Evolutionary conservation across 2,797 vertebrate species (phyloP).

Genomic region (Denticeps clupeoides): DNA sequence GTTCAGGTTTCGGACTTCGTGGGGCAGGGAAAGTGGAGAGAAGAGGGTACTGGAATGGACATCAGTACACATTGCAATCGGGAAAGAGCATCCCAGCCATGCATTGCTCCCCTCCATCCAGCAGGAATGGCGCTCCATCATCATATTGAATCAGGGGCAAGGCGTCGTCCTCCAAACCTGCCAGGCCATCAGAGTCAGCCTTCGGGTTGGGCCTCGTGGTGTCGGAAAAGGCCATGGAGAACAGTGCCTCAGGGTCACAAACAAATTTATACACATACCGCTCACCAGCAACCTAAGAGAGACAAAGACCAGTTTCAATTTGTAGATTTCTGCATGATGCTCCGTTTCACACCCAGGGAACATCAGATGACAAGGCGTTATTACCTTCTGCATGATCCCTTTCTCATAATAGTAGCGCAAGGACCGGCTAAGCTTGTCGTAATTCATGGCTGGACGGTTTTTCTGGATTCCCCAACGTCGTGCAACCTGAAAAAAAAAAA

Average conservation of each 20-base stretch:
- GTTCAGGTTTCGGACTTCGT: slow-evolving; percentile 42
- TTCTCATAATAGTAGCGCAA: slow-evolving; percentile 91
- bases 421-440: slow-evolving; percentile 91
- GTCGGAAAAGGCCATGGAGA: slow-evolving; percentile 94
- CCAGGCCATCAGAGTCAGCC: slow-evolving; percentile 71
- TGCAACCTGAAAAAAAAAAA: slow-evolving; percentile 63
- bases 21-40: too few species aligned
- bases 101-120: slow-evolving; percentile 75
- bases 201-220: slow-evolving; percentile 90
- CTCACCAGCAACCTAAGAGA: slow-evolving; percentile 80
- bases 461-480: slow-evolving; percentile 96
- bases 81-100: slow-evolving; percentile 65
- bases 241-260: slow-evolving; percentile 88
- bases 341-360: too few species aligned
- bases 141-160: slow-evolving; percentile 86
- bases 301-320: background rate
- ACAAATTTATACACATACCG: slow-evolving; percentile 96
- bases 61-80: slow-evolving; percentile 80
- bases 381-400: slow-evolving; percentile 71
- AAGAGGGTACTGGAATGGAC: slow-evolving; percentile 26
- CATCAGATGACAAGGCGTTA: background rate
- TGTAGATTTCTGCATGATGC: too few species aligned
- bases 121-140: slow-evolving; percentile 68
- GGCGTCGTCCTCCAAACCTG: slow-evolving; percentile 72
- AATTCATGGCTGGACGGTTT: slow-evolving; percentile 94